Conservation (phyloP, 2,888 invertebrate genomes). For the Acanthoscelides obtectus region DNA sequence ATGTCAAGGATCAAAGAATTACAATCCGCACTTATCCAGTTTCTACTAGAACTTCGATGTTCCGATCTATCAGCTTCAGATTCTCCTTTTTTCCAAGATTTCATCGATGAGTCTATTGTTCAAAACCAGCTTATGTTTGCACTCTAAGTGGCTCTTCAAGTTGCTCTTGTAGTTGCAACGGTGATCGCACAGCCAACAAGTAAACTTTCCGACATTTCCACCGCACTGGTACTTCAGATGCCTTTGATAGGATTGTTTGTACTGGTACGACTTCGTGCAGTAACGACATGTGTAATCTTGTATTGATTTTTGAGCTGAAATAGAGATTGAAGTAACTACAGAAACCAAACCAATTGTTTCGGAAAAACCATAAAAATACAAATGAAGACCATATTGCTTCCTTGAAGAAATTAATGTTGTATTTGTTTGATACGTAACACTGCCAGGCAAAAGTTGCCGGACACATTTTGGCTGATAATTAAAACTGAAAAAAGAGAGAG, state of each 20-base stretch:
- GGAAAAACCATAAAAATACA: too few relatives aligned
- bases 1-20: too few relatives aligned
- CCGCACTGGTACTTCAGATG: conserved; percentile 22
- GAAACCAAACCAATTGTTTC: background rate
- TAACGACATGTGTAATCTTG: background rate
- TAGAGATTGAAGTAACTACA: background rate
- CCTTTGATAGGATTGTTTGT: conserved; percentile 10
- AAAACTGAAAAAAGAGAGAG: too few relatives aligned
- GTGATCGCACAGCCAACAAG: conserved; percentile 23
- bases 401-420: too few relatives aligned
- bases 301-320: background rate
- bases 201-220: conserved; percentile 18
- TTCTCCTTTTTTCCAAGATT: background rate
- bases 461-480: too few relatives aligned
- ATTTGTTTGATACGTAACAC: too few relatives aligned
- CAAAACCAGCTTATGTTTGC: conserved; percentile 20
- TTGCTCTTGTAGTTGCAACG: conserved; percentile 27
- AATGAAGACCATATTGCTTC: too few relatives aligned
- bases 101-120: background rate
- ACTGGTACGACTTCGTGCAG: conserved; percentile 15
- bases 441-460: too few relatives aligned
- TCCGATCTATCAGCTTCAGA: too few relatives aligned
- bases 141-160: conserved; percentile 26
- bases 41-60: too few relatives aligned
- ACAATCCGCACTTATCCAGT: too few relatives aligned